Evolutionary conservation across 64 coral and sea anemone genomes (phyloP), one percentile per base, ranked within the genome.

Genomic region (Astreopora myriophthalma): DNA sequence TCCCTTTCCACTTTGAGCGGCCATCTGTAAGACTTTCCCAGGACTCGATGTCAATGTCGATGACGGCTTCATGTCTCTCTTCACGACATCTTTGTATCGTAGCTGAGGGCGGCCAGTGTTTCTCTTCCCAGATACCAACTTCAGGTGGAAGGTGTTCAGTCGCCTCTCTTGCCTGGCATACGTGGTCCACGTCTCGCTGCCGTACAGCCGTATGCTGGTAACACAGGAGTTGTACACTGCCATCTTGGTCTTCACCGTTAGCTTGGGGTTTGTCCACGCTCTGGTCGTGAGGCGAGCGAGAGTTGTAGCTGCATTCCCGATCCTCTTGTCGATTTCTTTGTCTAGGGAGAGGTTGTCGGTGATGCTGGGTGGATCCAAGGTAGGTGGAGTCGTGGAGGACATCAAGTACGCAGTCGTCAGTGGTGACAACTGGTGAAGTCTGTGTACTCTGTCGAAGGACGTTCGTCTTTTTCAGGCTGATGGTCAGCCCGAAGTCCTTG

Each of bases 341-440:
- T n/a, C n/a, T n/a, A 88, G 25, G 32, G 87, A 89, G 2, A 89
- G 33, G 44, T 63, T 88, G 32, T 77, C 72, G 19, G 10, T 89
- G 48, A 89, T 27, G 44, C n/a, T n/a, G n/a, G n/a, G 87, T 89
- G 29, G 52, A 89, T 0, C 72, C 72, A 37, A 63, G 71, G 73
- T 64, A 89, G 1, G 87, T 64, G 51, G 76, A 77, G 49, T 89
- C 44, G 25, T 76, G 87, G 42, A 89, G 49, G 5, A 89, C 73
- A 1, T 76, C 14, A 3, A 76, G 48, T 19, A 76, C 19, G 13
- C 62, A 39, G 30, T 26, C 12, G 48, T 73, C 1, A 13, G 37
- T 89, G 87, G 16, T 89, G 86, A 36, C 57, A 6, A 34, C 1
- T 7, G 44, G 24, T 71, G 1, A 5, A 1, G 37, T 76, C 3